phyloP scores from a whole-genome alignment of 1,140 invertebrate genomes.

The Danaus melanippus region DNA sequence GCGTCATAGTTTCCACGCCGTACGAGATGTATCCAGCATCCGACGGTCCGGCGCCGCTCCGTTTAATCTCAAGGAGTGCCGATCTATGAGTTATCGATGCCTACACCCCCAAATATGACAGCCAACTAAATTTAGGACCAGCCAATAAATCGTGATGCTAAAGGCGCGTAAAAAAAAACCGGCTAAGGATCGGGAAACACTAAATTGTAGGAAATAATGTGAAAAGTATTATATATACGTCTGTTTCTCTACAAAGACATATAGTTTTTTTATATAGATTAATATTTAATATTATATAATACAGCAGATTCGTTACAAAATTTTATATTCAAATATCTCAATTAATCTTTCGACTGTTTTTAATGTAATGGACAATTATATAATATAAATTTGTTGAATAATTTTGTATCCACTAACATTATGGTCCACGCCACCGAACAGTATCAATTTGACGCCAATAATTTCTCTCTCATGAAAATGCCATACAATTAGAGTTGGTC shows the following conservation, averaged over 20 bases:
- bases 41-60: constrained; percentile 5
- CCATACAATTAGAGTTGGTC: background rate
- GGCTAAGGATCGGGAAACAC: no score
- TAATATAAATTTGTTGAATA: no score
- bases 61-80: constrained; percentile 8
- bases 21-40: constrained; percentile 4
- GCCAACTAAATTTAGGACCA: background rate
- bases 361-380: no score
- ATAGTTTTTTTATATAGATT: background rate
- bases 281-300: background rate
- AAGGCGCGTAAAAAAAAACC: no score
- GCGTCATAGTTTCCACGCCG: background rate
- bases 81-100: background rate
- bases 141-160: no score
- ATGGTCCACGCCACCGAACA: no score
- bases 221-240: no score
- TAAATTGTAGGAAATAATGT: no score
- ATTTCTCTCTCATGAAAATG: background rate
- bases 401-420: no score
- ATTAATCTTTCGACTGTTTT: background rate
- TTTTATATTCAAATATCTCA: no score
- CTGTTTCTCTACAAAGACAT: no score
- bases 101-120: constrained; percentile 6
- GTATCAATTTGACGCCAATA: background rate
- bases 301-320: no score